Percentiles rank a stretch among this genome's conserved stretches.
Evolutionary conservation across 2,797 vertebrate genomes (phyloP).

Genomic region (Cryptoprocta ferox): DNA sequence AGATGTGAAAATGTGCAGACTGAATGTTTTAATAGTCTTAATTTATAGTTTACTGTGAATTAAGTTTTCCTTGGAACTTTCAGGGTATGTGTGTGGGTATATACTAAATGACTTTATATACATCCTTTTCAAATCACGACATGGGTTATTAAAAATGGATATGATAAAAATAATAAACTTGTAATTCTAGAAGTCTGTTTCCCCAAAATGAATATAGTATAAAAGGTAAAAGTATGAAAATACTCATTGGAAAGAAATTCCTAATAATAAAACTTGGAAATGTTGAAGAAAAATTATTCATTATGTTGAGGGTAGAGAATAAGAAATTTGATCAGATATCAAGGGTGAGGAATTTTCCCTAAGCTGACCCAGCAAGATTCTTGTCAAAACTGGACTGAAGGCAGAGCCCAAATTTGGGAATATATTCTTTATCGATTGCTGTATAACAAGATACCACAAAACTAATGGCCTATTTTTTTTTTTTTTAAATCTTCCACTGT

Average conservation of each 20-base stretch:
- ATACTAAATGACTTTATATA: background rate
- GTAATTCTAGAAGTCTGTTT: background rate
- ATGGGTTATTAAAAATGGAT: background rate
- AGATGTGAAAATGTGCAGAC: background rate
- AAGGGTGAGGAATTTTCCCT: background rate
- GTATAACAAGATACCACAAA: background rate
- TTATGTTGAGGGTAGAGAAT: background rate
- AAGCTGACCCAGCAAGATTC: background rate
- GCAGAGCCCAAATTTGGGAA: background rate
- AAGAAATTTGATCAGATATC: background rate
- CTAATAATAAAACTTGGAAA: slow-evolving; percentile 30
- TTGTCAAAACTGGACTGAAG: background rate
- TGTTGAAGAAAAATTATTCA: background rate
- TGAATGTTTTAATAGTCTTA: background rate
- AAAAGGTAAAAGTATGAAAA: slow-evolving; percentile 21
- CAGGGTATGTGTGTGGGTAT: background rate
- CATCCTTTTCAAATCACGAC: background rate
- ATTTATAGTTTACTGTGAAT: background rate
- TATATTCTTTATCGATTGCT: background rate
- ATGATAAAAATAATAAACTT: background rate
- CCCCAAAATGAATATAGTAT: background rate
- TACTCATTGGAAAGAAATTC: slow-evolving; percentile 22
- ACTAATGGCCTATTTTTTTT: background rate
- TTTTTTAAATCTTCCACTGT: background rate
- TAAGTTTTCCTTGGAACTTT: background rate